A percentile compares a stretch with the other conserved stretches of the same genome.
Evolutionary conservation across 2,113 vertebrate species (phyloP).

Genomic region (Dasyprocta punctata): DNA sequence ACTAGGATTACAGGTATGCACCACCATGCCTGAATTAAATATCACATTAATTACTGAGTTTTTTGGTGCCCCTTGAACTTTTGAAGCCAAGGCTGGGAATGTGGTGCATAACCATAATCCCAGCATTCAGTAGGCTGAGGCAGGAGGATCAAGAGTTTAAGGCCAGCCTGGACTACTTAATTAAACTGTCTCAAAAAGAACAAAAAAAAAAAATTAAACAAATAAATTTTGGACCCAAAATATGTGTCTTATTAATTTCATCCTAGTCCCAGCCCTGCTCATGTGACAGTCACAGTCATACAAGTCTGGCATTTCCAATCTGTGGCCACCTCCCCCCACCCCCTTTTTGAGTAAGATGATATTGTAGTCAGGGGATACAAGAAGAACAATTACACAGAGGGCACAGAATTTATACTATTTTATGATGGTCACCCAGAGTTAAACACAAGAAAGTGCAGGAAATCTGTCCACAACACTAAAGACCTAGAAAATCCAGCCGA

Average conservation of each 20-base stretch:
- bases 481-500: no score
- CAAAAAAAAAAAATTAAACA: background rate
- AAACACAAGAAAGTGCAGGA: no score
- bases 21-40: no score
- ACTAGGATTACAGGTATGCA: no score
- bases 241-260: background rate
- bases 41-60: background rate
- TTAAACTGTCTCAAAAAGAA: background rate
- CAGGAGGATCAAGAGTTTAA: background rate
- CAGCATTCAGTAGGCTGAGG: background rate
- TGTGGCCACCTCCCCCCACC: no score
- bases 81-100: background rate
- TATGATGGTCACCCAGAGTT: no score
- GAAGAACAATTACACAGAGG: no score
- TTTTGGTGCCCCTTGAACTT: slow-evolving; percentile 7
- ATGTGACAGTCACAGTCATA: background rate
- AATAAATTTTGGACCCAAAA: background rate
- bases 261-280: background rate
- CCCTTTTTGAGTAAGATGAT: no score
- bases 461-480: no score
- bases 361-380: no score
- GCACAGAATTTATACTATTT: no score
- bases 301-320: no score
- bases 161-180: background rate
- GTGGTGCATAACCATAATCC: background rate